Evolutionary conservation across 23 tunicate genomes (phyloP).

Genomic region (Diplosoma virens): DNA sequence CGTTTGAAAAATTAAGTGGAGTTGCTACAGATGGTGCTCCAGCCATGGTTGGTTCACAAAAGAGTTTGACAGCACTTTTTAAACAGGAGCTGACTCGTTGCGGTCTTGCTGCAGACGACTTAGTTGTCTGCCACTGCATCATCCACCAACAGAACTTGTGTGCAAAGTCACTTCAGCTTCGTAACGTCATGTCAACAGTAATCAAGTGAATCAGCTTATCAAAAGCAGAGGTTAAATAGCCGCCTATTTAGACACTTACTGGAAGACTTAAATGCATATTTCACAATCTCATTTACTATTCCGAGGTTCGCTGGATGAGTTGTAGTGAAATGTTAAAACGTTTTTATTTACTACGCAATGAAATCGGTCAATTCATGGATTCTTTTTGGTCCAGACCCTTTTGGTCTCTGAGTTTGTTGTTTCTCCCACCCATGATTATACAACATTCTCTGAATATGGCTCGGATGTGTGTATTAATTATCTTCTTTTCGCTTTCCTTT

Average conservation of each 20-base stretch:
- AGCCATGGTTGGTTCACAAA: conserved; percentile 73
- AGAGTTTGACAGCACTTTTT: conserved; percentile 46
- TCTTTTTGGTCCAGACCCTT: too few relatives aligned
- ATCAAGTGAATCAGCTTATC: conserved; percentile 54
- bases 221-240: conserved; percentile 68
- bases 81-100: conserved; percentile 58
- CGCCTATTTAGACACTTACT: conserved; percentile 57
- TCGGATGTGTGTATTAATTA: too few relatives aligned
- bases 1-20: conserved; percentile 49
- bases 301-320: conserved; percentile 63
- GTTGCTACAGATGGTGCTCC: conserved; percentile 71
- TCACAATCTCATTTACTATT: conserved; percentile 39
- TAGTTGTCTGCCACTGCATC: conserved; percentile 42
- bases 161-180: conserved; percentile 60
- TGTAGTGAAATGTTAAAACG: conserved; percentile 52
- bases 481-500: too few relatives aligned
- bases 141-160: conserved; percentile 57
- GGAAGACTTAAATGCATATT: conserved; percentile 52
- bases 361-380: conserved; percentile 27
- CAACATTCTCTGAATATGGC: too few relatives aligned
- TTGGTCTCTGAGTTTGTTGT: too few relatives aligned
- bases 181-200: conserved; percentile 52
- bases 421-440: too few relatives aligned
- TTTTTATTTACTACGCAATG: conserved; percentile 41
- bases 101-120: conserved; percentile 47